Evolutionary conservation across 2,888 invertebrate species (phyloP).

Genomic region (Tenthredo notha): DNA sequence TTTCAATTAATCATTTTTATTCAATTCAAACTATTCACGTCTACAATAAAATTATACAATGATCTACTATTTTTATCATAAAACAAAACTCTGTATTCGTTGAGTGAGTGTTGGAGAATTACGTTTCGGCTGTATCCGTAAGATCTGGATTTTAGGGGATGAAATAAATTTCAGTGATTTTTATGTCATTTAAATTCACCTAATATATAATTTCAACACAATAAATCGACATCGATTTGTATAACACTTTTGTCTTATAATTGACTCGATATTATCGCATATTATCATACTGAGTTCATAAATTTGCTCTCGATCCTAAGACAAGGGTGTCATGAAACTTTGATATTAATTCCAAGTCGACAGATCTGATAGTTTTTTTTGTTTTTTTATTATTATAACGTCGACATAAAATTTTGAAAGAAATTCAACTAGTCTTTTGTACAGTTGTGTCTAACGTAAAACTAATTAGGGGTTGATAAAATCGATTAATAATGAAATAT

Average conservation of each 20-base stretch:
- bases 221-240: not conserved
- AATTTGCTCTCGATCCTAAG: no score
- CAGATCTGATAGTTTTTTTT: not conserved
- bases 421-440: not conserved
- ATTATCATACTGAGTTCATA: not conserved
- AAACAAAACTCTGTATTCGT: not conserved
- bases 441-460: not conserved
- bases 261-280: not conserved
- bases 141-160: not conserved
- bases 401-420: not conserved
- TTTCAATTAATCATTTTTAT: not conserved
- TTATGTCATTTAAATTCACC: not conserved
- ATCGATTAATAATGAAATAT: not conserved
- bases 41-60: not conserved
- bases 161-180: not conserved
- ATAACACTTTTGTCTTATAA: not conserved
- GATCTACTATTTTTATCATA: not conserved
- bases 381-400: no score
- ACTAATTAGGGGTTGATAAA: not conserved
- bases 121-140: not conserved
- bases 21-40: not conserved
- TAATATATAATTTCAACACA: not conserved
- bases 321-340: no score
- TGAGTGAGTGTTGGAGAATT: not conserved
- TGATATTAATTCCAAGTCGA: not conserved